phyloP scores from a whole-genome alignment of 2,888 invertebrate genomes.

The Agrochola macilenta region DNA sequence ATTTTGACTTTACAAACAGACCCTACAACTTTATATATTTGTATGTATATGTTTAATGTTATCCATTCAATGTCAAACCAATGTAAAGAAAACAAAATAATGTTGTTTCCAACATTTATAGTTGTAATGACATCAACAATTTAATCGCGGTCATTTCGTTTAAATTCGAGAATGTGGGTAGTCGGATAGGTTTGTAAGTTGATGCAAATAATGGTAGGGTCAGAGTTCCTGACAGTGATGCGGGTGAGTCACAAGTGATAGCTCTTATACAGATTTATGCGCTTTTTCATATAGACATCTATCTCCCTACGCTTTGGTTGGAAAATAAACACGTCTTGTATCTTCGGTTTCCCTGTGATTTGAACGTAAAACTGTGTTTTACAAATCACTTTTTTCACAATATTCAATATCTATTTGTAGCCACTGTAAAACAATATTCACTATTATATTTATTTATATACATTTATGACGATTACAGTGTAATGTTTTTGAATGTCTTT shows the following conservation, averaged over 20 bases:
- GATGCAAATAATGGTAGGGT: constrained; percentile 75
- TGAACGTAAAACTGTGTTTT: neutral
- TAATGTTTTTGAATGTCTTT: neutral
- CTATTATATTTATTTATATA: too few species aligned
- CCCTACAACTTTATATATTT: too few species aligned
- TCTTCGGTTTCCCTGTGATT: neutral
- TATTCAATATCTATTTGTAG: neutral
- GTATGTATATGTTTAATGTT: too few species aligned
- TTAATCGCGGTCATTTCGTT: constrained; percentile 28
- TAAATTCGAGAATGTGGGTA: constrained; percentile 45
- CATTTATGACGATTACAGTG: neutral
- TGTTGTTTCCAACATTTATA: neutral
- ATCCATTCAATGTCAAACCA: constrained; percentile 4
- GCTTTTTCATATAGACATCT: constrained; percentile 56
- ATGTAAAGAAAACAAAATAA: constrained; percentile 1
- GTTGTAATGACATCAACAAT: neutral
- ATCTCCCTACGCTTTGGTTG: constrained; percentile 38
- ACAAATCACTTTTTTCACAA: neutral
- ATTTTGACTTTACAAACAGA: too few species aligned
- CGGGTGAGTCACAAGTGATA: constrained; percentile 78
- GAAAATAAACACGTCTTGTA: constrained; percentile 5
- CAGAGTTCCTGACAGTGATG: constrained; percentile 78
- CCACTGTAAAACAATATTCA: neutral
- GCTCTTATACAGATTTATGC: constrained; percentile 73
- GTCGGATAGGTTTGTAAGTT: constrained; percentile 65